A percentile compares a stretch with the other conserved stretches of the same genome.
Evolutionary conservation across 2,113 vertebrate species (phyloP).

Genomic region (Ageneiosus marmoratus): DNA sequence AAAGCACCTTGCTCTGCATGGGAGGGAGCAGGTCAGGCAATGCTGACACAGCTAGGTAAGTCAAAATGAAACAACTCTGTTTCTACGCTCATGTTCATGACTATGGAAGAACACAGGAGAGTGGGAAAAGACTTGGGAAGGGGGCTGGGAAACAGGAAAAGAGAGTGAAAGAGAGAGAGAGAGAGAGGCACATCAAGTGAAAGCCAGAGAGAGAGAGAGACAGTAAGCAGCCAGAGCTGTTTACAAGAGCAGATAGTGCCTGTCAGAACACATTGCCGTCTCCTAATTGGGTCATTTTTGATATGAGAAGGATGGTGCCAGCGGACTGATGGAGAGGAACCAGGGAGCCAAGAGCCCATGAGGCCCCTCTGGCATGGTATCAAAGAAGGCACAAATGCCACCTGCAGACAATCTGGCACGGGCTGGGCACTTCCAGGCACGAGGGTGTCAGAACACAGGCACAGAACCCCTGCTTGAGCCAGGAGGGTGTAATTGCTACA

Average conservation of each 20-base stretch:
- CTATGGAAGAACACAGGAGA: constrained; percentile 15
- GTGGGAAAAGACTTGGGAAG: background rate
- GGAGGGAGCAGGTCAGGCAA: constrained; percentile 22
- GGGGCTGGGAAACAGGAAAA: constrained; percentile 31
- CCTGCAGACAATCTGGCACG: constrained; percentile 71
- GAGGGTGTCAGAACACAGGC: constrained; percentile 67
- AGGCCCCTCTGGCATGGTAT: constrained; percentile 72
- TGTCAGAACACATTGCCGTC: constrained; percentile 72
- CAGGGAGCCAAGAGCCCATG: constrained; percentile 66
- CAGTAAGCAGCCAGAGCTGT: constrained; percentile 41
- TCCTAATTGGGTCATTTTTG: constrained; percentile 76
- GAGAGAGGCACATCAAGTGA: constrained; percentile 28
- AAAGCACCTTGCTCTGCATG: constrained; percentile 39
- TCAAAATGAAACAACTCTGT: constrained; percentile 47
- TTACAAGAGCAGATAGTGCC: constrained; percentile 72
- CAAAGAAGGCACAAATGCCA: constrained; percentile 69
- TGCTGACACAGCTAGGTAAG: constrained; percentile 47
- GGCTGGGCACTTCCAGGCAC: constrained; percentile 59
- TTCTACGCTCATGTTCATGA: constrained; percentile 37
- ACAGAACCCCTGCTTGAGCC: constrained; percentile 62
- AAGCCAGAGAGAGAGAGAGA: constrained; percentile 33
- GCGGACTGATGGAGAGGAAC: constrained; percentile 65
- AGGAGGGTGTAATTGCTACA: constrained; percentile 71
- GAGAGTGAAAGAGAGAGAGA: constrained; percentile 23
- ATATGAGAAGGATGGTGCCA: constrained; percentile 68